These are phyloP conservation scores for Brachycybe producta DNA, from an alignment of 2,888 invertebrate species.

Conservation along the genomic window DNA sequence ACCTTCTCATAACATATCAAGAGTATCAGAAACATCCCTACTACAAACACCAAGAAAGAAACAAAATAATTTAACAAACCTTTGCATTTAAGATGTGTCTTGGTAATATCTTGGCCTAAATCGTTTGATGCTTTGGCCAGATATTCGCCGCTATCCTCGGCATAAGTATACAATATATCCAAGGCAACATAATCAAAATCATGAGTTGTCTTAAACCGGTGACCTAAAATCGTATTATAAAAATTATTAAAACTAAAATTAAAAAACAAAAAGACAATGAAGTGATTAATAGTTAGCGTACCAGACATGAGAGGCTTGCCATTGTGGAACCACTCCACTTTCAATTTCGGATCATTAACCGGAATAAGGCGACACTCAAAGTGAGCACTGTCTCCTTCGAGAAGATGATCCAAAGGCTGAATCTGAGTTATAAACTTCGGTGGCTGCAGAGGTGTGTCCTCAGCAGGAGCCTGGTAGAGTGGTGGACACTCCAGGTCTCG, in stretches of 20 bases:
- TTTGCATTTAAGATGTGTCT: conserved; percentile 70
- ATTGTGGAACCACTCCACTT: conserved; percentile 79
- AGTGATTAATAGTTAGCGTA: conserved; percentile 20
- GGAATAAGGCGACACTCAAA: conserved; percentile 95
- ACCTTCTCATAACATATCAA: too few species aligned
- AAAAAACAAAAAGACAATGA: conserved; percentile 18
- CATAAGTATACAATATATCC: conserved; percentile 82
- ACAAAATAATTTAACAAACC: too few species aligned
- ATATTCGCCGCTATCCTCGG: conserved; percentile 90
- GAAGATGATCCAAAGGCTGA: conserved; percentile 58
- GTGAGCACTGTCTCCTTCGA: conserved; percentile 82
- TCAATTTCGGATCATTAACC: conserved; percentile 78
- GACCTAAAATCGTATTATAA: conserved; percentile 41
- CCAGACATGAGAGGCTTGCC: conserved; percentile 71
- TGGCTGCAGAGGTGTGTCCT: conserved; percentile 55
- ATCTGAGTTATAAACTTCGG: conserved; percentile 77
- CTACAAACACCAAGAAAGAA: too few species aligned
- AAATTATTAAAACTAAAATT: background rate
- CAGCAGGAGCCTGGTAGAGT: conserved; percentile 44
- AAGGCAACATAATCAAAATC: conserved; percentile 89
- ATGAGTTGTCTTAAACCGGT: conserved; percentile 78
- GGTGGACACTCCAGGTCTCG: conserved; percentile 77
- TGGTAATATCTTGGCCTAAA: conserved; percentile 78
- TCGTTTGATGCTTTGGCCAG: conserved; percentile 82
- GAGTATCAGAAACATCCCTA: too few species aligned